A percentile compares a stretch with the other conserved stretches of the same genome.
These are phyloP conservation scores for Falco columbarius DNA, from an alignment of 2,797 vertebrate genomes.

Conservation along the genomic window DNA sequence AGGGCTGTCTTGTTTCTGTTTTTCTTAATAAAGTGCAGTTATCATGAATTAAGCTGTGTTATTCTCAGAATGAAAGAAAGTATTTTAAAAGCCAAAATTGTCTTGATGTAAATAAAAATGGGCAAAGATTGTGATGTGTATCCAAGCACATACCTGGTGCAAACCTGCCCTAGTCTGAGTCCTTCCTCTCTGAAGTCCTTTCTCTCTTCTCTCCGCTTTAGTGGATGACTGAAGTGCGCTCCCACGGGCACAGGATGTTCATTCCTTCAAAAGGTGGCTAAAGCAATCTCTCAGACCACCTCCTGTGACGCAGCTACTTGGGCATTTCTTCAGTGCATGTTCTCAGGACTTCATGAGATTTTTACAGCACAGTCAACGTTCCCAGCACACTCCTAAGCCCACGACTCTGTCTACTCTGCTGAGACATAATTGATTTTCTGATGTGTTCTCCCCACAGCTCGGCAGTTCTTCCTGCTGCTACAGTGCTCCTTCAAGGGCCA, in stretches of 20 bases:
- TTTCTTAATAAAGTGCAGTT: slow-evolving; percentile 50
- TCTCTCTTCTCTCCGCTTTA: background rate
- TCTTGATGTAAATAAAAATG: background rate
- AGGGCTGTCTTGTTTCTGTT: slow-evolving; percentile 34
- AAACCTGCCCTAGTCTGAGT: background rate
- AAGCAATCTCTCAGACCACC: background rate
- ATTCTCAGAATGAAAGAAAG: background rate
- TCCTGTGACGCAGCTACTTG: background rate
- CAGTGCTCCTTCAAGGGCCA: background rate
- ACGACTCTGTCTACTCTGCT: background rate
- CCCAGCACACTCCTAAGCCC: background rate
- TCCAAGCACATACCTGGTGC: background rate
- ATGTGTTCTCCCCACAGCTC: background rate
- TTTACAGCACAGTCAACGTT: background rate
- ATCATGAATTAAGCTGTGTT: background rate
- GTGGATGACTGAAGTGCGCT: background rate
- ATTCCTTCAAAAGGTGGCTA: background rate
- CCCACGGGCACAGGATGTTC: background rate
- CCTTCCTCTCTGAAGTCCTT: background rate
- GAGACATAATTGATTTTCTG: background rate
- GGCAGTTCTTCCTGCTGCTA: background rate
- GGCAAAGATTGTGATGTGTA: background rate
- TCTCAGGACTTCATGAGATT: background rate
- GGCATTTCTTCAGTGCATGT: background rate
- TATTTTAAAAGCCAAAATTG: background rate